Base-by-base conservation (phyloP, 2,888 invertebrate genomes). In the Amiota mariae region DNA sequence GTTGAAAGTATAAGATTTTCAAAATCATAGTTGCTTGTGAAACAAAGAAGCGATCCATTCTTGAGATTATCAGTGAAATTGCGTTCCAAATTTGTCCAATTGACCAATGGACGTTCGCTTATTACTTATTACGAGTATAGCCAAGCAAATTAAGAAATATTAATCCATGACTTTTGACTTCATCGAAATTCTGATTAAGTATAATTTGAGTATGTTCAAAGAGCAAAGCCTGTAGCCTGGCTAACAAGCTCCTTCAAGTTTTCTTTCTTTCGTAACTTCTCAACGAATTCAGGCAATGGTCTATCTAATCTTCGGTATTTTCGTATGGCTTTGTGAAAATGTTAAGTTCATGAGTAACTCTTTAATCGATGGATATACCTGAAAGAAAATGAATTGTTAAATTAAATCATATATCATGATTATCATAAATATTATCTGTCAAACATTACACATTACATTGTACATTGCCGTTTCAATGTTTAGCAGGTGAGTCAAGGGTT, bases 231-330 rank as follows among this genome's bases (percentile, higher is more conserved):
- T n/a, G n/a, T 74, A 12, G 36, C 77, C 48, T 57, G 70, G 51
- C 71, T 79, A 49, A 24, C 78, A 72, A 47, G 72, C 49, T 54
- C 75, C n/a, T 11, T 24, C 1, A 70, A 15, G 68, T 48, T 64
- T 8, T 18, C 12, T 15, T 46, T 9, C 11, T 13, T 54, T 12
- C 46, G 73, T 11, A 88, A 61, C 13, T 76, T 76, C 9, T 75
- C 51, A 1, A 87, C 81, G 13, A 81, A 81, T 82, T 93, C 92
- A 51, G 95, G 90, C 36, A 97, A 87, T 0, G 96, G 95, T 18
- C 94, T 36, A 97, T 90, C 86, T 97, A 97, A 82, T 95, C 93
- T 0, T 78, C 48, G 11, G 93, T 90, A 82, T 91, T 91, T 1
- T 90, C 84, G 86, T 94, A 96, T 0, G 92, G 15, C 11, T 18